Evolutionary conservation across 2,113 vertebrate species (phyloP).

Genomic region (Willisornis vidua): DNA sequence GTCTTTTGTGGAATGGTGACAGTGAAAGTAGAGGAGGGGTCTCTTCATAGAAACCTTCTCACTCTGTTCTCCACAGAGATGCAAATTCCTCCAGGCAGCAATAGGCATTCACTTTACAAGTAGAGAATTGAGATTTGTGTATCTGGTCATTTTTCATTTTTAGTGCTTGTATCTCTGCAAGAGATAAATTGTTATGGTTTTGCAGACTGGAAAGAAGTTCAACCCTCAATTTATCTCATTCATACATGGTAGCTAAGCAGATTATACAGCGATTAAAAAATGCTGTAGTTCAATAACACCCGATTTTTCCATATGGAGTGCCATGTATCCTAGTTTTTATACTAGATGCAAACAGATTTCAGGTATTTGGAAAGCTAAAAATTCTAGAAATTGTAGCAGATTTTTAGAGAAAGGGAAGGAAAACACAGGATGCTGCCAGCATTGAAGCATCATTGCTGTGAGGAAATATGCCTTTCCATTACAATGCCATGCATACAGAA

Average conservation of each 20-base stretch:
- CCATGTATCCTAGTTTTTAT: neutral
- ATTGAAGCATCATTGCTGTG: neutral
- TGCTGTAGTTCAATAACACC: conserved; percentile 49
- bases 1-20: neutral
- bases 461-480: neutral
- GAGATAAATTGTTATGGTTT: conserved; percentile 36
- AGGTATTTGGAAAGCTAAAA: neutral
- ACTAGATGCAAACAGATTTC: neutral
- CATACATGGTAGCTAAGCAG: conserved; percentile 12
- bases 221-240: conserved; percentile 32
- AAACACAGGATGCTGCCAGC: neutral
- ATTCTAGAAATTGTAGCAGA: neutral
- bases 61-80: neutral
- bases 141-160: conserved; percentile 31
- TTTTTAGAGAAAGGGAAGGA: conserved; percentile 31
- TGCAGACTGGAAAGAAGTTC: neutral
- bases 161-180: conserved; percentile 2
- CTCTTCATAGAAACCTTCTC: neutral
- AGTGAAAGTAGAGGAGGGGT: neutral
- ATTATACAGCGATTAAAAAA: conserved; percentile 50
- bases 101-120: neutral
- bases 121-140: neutral
- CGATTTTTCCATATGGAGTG: conserved; percentile 40
- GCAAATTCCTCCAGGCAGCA: neutral
- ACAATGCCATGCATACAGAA: neutral